Evolutionary conservation across 1,140 invertebrate species (phyloP).

Genomic region (Aphelenchoides fujianensis): DNA sequence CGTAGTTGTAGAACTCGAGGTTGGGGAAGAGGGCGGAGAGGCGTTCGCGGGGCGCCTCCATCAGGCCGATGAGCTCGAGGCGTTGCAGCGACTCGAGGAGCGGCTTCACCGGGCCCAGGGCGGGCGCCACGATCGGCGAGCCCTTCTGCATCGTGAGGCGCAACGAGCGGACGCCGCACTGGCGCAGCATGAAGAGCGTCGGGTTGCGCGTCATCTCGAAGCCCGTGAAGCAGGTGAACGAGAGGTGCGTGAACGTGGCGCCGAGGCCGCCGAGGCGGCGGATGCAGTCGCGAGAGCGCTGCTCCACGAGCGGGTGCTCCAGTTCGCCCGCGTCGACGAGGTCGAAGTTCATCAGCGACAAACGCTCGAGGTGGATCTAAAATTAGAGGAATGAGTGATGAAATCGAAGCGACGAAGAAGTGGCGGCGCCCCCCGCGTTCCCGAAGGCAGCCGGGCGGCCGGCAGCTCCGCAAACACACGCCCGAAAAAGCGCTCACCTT

Average conservation of each 20-base stretch:
- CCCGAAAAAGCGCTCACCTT: conserved; percentile 23
- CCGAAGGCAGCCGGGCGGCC: too few relatives aligned
- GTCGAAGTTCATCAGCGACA: conserved; percentile 54
- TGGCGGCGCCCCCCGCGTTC: background rate
- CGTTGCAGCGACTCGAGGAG: conserved; percentile 32
- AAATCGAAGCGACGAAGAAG: too few relatives aligned
- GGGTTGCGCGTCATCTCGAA: conserved; percentile 47
- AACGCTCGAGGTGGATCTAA: conserved; percentile 46
- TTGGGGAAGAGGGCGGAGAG: conserved; percentile 42
- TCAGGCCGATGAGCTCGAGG: conserved; percentile 41
- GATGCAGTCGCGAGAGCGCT: conserved; percentile 39
- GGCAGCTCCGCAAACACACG: conserved; percentile 1
- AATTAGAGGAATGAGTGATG: background rate
- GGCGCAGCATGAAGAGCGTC: conserved; percentile 35
- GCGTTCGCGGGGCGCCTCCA: conserved; percentile 26
- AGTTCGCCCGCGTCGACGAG: conserved; percentile 38
- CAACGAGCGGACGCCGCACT: conserved; percentile 35
- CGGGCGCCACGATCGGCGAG: conserved; percentile 28
- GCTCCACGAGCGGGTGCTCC: conserved; percentile 28
- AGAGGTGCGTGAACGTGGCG: conserved; percentile 50
- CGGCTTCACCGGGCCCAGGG: background rate
- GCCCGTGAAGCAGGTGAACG: conserved; percentile 48
- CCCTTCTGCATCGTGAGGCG: conserved; percentile 55
- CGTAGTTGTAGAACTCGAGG: conserved; percentile 38
- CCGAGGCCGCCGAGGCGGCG: conserved; percentile 40